These are phyloP conservation scores for Leptinotarsa haldemani DNA, from an alignment of 2,888 invertebrate genomes.

Conservation along the genomic window DNA sequence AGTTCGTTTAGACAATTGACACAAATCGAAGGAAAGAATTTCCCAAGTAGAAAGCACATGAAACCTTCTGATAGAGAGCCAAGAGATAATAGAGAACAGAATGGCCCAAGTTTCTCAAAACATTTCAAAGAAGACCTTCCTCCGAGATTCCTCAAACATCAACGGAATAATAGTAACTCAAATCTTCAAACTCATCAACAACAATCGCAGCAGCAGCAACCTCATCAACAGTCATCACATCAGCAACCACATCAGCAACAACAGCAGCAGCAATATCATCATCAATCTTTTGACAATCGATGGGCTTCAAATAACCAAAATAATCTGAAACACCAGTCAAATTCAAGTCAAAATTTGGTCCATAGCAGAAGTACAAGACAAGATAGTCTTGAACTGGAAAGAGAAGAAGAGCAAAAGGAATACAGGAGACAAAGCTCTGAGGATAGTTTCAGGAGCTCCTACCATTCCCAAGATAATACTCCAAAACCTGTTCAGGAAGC, in stretches of 20 bases:
- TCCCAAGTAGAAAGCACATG: constrained; percentile 53
- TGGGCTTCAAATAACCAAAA: constrained; percentile 45
- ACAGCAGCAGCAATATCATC: constrained; percentile 49
- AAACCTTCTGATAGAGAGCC: constrained; percentile 56
- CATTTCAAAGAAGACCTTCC: constrained; percentile 87
- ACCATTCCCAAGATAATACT: constrained; percentile 47
- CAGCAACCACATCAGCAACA: constrained; percentile 38
- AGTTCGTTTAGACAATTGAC: constrained; percentile 61
- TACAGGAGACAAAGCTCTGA: constrained; percentile 60
- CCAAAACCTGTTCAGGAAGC: constrained; percentile 24
- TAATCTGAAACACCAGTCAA: constrained; percentile 37
- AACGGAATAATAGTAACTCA: constrained; percentile 68
- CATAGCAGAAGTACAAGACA: constrained; percentile 45
- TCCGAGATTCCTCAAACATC: constrained; percentile 86
- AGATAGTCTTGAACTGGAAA: constrained; percentile 53
- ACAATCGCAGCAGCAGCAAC: constrained; percentile 19
- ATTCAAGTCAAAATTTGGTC: constrained; percentile 25
- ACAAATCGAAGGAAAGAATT: constrained; percentile 63
- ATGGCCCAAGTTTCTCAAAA: constrained; percentile 75
- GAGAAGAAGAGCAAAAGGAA: constrained; percentile 58
- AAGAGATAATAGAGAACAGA: constrained; percentile 67
- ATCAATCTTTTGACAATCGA: constrained; percentile 47
- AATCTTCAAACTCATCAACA: constrained; percentile 52
- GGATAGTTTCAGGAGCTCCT: constrained; percentile 57
- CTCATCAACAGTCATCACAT: constrained; percentile 40